Evolutionary conservation across 2,113 vertebrate genomes (phyloP).

Genomic region (Progne subis): DNA sequence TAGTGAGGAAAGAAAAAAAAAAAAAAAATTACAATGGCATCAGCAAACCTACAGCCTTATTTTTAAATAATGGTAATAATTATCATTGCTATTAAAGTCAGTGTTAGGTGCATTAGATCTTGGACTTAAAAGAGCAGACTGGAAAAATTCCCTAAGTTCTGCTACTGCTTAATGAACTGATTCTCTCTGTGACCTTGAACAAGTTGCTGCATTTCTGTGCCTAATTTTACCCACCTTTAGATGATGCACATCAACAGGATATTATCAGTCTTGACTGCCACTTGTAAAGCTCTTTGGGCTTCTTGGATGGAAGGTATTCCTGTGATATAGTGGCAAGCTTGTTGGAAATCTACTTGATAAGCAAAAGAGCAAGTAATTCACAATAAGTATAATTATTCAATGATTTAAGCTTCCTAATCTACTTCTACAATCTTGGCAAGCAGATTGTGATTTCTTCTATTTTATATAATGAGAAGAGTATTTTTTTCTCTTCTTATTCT

Average conservation of each 20-base stretch:
- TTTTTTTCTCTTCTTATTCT: slow-evolving; percentile 47
- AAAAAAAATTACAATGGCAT: not conserved
- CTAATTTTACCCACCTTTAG: slow-evolving; percentile 55
- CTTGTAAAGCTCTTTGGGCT: slow-evolving; percentile 37
- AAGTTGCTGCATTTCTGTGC: not conserved
- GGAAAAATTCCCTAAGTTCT: not conserved
- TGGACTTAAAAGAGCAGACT: not conserved
- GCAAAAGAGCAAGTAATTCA: slow-evolving; percentile 59
- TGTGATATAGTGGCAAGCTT: not conserved
- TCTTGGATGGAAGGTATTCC: slow-evolving; percentile 42
- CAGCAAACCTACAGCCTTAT: not conserved
- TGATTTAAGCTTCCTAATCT: slow-evolving; percentile 63
- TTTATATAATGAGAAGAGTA: slow-evolving; percentile 51
- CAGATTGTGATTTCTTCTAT: slow-evolving; percentile 58
- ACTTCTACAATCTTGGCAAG: slow-evolving; percentile 58
- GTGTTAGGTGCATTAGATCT: not conserved
- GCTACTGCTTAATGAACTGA: not conserved
- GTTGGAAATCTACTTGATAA: slow-evolving; percentile 54
- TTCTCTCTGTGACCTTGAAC: slow-evolving; percentile 21
- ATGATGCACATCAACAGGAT: slow-evolving; percentile 28
- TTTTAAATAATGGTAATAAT: not conserved
- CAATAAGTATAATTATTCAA: slow-evolving; percentile 68
- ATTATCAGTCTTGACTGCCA: slow-evolving; percentile 19
- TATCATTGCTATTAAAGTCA: not conserved
- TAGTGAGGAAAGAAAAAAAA: not conserved